Percentiles rank a stretch among this genome's conserved stretches.
These are phyloP conservation scores for Noctua fimbriata DNA, from an alignment of 2,888 invertebrate species.

Conservation along the genomic window DNA sequence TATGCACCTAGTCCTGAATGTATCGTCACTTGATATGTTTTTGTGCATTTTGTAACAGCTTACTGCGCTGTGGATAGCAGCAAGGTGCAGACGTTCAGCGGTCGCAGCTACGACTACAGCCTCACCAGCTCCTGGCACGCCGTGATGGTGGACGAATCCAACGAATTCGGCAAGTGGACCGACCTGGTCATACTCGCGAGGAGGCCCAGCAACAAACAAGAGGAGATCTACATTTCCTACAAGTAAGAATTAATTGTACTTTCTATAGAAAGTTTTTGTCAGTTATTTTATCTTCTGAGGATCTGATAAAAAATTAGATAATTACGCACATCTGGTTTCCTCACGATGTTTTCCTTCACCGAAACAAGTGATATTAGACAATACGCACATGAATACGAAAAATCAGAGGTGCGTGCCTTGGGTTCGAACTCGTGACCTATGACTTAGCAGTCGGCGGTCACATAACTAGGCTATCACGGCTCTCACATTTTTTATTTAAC, in stretches of 20 bases:
- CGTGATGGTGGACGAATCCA: constrained; percentile 87
- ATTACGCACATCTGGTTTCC: no score
- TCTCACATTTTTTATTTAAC: no score
- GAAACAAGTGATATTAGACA: no score
- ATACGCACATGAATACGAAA: no score
- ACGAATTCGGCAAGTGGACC: constrained; percentile 72
- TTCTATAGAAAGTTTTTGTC: no score
- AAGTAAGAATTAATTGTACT: constrained; percentile 9
- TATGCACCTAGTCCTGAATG: not conserved
- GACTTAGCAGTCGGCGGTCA: no score
- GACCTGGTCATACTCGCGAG: constrained; percentile 82
- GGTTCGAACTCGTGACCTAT: no score
- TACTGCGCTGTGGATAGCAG: constrained; percentile 91
- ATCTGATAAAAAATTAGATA: no score
- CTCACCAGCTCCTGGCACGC: constrained; percentile 91
- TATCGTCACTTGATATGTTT: not conserved
- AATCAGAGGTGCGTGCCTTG: no score
- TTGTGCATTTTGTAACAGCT: constrained; percentile 79
- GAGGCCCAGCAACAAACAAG: constrained; percentile 67
- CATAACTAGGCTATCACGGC: no score
- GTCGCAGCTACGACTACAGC: constrained; percentile 90
- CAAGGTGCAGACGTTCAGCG: constrained; percentile 92
- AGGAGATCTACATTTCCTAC: constrained; percentile 40
- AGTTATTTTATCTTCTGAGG: no score
- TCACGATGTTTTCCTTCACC: no score